Evolutionary conservation across 2,113 vertebrate species (phyloP), one percentile per base, ranked within the genome.

Genomic region (Epinephelus lanceolatus): DNA sequence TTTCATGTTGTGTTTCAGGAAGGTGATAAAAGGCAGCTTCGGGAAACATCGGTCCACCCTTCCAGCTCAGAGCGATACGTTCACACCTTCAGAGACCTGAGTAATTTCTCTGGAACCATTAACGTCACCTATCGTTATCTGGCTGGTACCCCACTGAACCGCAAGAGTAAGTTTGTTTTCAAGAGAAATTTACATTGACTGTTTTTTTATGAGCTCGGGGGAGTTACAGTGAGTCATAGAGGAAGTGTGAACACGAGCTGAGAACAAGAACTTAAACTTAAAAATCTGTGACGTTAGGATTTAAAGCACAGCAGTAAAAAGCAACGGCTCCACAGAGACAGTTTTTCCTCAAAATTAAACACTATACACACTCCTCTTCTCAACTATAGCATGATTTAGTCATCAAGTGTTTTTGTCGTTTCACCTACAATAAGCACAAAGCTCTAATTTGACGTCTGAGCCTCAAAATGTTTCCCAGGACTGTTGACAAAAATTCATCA

Each of bases 91-190:
- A 97, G 97, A 95, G 97, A 98, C 89, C 95, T 98, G 79, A 97
- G 97, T 68, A 99, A 99, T 92, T 97, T 98, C 94, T 98, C 98
- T 83, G 97, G 97, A 94, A 94, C 95, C 85, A 98, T 99, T 92
- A 99, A 99, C 78, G 97, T 99, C 88, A 98, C 98, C 69, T 99
- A 99, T 90, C 97, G 97, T 71, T 98, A 97, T 88, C 96, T 99
- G 78, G 98, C 98, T 85, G 97, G 97, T 25, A 97, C 97, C 3
- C 96, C 97, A 79, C 95, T 98, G 90, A 96, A 96, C 87, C 97
- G 98, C 91, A 99, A 97, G 92, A 97, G 98, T 99, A 95, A 96
- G 93, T 92, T 71, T 61, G 18, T n/a, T 42, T 53, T 70, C 25
- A 74, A 60, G 13, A 45, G 10, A 15, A 49, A 71, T 70, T 80